Conservation (phyloP, 1,140 invertebrate genomes). For the Tigriopus japonicus region DNA sequence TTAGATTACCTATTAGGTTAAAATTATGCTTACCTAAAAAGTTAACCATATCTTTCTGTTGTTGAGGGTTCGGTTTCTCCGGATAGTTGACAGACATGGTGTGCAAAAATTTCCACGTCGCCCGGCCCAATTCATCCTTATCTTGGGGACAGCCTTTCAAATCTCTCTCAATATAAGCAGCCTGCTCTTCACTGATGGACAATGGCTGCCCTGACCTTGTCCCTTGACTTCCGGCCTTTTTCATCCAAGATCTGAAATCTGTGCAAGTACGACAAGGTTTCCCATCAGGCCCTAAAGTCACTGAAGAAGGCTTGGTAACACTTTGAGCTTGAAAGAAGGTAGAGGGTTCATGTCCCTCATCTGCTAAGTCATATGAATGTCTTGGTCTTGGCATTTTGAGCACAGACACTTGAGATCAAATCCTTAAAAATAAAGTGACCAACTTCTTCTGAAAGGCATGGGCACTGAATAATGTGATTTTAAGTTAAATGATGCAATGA, state of each 20-base stretch:
- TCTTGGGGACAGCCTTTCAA: constrained; percentile 19
- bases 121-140: constrained; percentile 25
- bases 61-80: constrained; percentile 48
- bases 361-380: too few relatives aligned
- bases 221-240: neutral
- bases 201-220: neutral
- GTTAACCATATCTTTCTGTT: neutral
- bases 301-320: too few relatives aligned
- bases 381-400: too few relatives aligned
- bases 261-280: constrained; percentile 18
- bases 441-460: too few relatives aligned
- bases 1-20: neutral
- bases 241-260: constrained; percentile 18
- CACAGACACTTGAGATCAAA: too few relatives aligned
- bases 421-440: too few relatives aligned
- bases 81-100: constrained; percentile 94
- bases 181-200: neutral
- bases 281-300: neutral
- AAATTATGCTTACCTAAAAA: neutral
- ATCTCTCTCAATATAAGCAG: neutral
- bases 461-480: too few relatives aligned
- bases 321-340: too few relatives aligned
- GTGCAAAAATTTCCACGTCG: constrained; percentile 81
- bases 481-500: too few relatives aligned
- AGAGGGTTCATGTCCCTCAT: too few relatives aligned